These are phyloP conservation scores for Cabera pusaria DNA, from an alignment of 2,888 invertebrate species.

Conservation along the genomic window DNA sequence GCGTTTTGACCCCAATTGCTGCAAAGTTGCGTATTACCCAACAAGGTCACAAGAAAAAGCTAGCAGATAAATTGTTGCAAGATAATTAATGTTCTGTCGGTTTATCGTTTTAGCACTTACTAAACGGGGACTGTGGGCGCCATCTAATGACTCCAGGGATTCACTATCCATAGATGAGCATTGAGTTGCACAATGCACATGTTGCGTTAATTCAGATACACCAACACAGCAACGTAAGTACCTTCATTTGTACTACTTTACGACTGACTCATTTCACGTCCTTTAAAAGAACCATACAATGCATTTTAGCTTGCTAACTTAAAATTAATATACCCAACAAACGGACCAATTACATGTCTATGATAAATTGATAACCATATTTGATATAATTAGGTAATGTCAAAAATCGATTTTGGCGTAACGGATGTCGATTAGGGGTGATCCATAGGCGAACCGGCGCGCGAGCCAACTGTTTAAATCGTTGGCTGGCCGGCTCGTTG, in stretches of 20 bases:
- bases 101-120: constrained; percentile 18
- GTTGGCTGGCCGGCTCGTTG: no score
- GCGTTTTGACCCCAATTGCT: no score
- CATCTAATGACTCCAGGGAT: constrained; percentile 51
- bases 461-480: no score
- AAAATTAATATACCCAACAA: no score
- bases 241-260: constrained; percentile 52
- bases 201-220: constrained; percentile 50
- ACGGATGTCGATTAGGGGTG: no score
- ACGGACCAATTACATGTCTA: no score
- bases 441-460: no score
- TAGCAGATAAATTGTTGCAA: constrained; percentile 5
- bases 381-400: no score
- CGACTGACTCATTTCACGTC: constrained; percentile 5
- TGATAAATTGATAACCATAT: no score
- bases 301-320: no score
- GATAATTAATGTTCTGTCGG: constrained; percentile 11
- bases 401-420: no score
- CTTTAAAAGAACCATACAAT: no score
- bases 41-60: constrained; percentile 3
- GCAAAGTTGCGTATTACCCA: background rate
- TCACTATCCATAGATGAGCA: constrained; percentile 49
- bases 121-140: constrained; percentile 39
- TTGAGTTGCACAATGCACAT: constrained; percentile 48
- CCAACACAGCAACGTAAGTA: constrained; percentile 46